A percentile compares a stretch with the other conserved stretches of the same genome.
These are phyloP conservation scores for Cryptotis parvus DNA, from an alignment of 2,113 vertebrate genomes.

Conservation along the genomic window DNA sequence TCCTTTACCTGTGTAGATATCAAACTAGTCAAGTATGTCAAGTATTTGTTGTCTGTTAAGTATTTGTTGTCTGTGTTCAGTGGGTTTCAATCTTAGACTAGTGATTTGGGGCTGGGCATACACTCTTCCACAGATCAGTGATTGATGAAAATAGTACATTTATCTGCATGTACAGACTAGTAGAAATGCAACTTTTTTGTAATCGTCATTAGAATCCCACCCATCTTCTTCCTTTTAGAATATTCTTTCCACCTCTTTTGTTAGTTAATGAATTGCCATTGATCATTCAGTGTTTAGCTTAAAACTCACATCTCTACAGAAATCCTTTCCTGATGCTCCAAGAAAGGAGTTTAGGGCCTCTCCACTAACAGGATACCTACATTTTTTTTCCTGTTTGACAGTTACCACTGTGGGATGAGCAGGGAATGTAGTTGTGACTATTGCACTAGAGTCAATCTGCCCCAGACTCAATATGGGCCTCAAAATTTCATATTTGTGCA, in stretches of 20 bases:
- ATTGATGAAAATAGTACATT: background rate
- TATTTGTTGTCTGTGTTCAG: background rate
- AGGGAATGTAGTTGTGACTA: background rate
- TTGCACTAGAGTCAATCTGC: background rate
- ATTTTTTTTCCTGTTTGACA: background rate
- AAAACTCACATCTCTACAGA: conserved; percentile 4
- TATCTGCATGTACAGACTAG: background rate
- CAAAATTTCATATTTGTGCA: background rate
- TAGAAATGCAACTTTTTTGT: background rate
- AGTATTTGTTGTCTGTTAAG: no score
- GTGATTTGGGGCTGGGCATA: background rate
- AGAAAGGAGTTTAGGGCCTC: background rate
- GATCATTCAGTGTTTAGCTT: background rate
- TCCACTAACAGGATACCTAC: background rate
- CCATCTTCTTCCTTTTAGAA: background rate
- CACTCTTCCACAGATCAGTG: background rate
- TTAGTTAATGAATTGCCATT: background rate
- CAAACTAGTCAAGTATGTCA: background rate
- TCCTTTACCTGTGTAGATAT: background rate
- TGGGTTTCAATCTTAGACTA: background rate
- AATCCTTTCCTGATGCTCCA: background rate
- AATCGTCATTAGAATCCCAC: background rate
- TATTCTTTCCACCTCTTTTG: background rate
- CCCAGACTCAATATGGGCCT: background rate
- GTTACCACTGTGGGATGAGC: background rate